These are phyloP conservation scores for Agrotis ipsilon DNA, from an alignment of 2,888 invertebrate genomes.

Conservation along the genomic window DNA sequence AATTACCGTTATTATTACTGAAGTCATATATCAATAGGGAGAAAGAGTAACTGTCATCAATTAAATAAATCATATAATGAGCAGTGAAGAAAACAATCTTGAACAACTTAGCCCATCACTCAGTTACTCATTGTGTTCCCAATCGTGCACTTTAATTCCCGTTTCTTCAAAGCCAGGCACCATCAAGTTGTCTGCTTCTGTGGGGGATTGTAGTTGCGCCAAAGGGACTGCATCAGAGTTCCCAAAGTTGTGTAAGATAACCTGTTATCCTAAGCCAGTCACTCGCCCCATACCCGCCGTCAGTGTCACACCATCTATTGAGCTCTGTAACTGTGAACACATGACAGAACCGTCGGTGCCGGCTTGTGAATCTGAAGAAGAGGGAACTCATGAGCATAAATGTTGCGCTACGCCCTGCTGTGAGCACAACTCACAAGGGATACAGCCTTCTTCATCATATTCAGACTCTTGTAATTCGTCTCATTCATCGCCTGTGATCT, in stretches of 20 bases:
- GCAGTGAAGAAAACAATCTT: not conserved
- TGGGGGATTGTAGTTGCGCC: not conserved
- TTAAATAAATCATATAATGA: conserved; percentile 8
- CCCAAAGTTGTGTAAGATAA: not conserved
- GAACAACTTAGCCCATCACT: not conserved
- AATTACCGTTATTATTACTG: conserved; percentile 30
- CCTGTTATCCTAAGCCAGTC: not conserved
- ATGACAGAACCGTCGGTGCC: not conserved
- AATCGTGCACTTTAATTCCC: not conserved
- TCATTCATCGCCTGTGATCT: not conserved
- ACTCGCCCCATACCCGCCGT: not conserved
- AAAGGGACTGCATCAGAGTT: not conserved
- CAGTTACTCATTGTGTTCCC: conserved; percentile 3
- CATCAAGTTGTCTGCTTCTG: conserved; percentile 14
- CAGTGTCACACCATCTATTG: not conserved
- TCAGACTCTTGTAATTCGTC: not conserved
- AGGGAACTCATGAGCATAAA: not conserved
- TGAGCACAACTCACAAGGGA: not conserved
- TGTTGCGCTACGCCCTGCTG: conserved; percentile 7
- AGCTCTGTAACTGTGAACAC: not conserved
- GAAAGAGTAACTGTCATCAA: not conserved
- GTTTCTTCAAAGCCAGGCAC: conserved; percentile 5
- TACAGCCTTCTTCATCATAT: not conserved
- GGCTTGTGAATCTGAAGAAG: conserved; percentile 14
- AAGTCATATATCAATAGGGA: not conserved